Percentiles rank a stretch among this genome's conserved stretches.
Evolutionary conservation across 2,113 vertebrate genomes (phyloP).

Genomic region (Vireo altiloquus): DNA sequence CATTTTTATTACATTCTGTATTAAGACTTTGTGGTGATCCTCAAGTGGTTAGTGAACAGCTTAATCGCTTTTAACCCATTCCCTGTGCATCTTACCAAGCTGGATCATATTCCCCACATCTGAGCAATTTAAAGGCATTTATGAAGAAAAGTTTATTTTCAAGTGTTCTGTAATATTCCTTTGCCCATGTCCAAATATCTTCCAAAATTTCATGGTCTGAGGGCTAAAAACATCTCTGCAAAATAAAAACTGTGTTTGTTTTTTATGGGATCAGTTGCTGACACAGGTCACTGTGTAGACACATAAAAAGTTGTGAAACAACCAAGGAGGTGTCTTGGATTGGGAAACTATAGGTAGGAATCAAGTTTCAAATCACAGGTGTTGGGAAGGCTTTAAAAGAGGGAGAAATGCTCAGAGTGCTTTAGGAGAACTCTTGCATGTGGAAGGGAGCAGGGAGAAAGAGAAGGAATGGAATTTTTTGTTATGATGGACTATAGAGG

Average conservation of each 20-base stretch:
- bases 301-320: not conserved
- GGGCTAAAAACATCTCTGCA: not conserved
- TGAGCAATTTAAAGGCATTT: not conserved
- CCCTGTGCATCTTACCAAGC: not conserved
- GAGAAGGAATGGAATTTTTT: not conserved
- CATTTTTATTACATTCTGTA: not conserved
- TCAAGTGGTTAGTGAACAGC: not conserved
- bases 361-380: not conserved
- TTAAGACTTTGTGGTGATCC: not conserved
- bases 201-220: not conserved
- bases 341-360: not conserved
- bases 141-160: not conserved
- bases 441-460: not conserved
- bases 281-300: not conserved
- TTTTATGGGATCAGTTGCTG: not conserved
- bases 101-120: not conserved
- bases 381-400: not conserved
- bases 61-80: not conserved
- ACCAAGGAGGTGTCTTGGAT: not conserved
- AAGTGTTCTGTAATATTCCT: not conserved
- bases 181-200: not conserved
- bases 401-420: not conserved
- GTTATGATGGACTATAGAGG: not conserved
- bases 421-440: not conserved
- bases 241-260: not conserved